Percentiles rank a stretch among this genome's conserved stretches.
These are phyloP conservation scores for Varecia variegata DNA, from an alignment of 2,797 vertebrate genomes.

Conservation along the genomic window DNA sequence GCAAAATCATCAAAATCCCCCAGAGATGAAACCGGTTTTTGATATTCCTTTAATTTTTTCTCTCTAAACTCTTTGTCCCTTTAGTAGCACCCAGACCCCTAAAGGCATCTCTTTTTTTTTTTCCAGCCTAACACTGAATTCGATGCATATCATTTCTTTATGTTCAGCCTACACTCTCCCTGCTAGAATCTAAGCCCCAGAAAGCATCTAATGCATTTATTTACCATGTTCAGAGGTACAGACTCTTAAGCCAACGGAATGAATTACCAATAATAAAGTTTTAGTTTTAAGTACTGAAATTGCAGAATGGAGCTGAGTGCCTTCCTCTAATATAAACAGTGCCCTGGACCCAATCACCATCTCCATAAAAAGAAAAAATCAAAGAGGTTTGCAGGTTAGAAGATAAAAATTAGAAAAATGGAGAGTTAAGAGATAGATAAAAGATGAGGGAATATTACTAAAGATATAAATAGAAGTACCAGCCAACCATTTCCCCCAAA, in stretches of 20 bases:
- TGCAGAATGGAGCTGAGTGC: neutral
- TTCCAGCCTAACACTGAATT: no score
- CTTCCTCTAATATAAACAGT: neutral
- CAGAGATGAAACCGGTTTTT: neutral
- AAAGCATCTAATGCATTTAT: neutral
- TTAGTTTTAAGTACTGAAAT: neutral
- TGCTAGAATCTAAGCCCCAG: neutral
- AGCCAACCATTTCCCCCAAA: neutral
- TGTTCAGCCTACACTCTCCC: neutral
- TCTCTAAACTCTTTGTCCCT: neutral
- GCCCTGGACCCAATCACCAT: neutral
- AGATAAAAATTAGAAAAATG: neutral
- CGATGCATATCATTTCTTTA: neutral
- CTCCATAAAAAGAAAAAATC: neutral
- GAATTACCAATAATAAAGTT: neutral
- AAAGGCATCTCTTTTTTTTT: neutral
- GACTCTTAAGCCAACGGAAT: neutral
- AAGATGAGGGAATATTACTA: neutral
- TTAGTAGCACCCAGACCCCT: neutral
- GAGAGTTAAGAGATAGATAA: neutral
- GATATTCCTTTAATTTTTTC: neutral
- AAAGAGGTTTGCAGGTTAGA: neutral
- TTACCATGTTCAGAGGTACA: neutral
- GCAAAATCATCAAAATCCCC: neutral
- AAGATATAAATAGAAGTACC: neutral